phyloP scores from a whole-genome alignment of 2,888 invertebrate species.

The Tipula unca region DNA sequence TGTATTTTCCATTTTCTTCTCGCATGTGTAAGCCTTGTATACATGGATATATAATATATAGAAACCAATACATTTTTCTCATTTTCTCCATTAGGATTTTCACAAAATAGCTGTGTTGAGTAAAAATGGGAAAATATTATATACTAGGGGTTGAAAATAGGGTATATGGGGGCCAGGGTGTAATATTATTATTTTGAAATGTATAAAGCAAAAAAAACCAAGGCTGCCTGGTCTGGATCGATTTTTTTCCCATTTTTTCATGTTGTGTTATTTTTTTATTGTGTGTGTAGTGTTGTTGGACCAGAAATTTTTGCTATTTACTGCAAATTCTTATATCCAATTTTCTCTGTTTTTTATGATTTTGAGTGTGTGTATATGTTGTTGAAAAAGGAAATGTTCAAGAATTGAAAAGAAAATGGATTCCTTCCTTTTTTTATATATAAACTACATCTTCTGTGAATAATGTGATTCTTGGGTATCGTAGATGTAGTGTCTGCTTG shows the following conservation, averaged over 20 bases:
- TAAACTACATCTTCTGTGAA: background rate
- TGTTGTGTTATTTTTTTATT: background rate
- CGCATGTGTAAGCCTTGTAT: background rate
- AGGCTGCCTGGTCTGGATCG: conserved; percentile 2
- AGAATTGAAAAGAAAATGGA: background rate
- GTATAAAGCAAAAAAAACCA: background rate
- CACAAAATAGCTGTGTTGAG: background rate
- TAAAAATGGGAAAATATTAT: background rate
- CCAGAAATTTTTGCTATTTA: background rate
- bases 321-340: background rate
- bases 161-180: background rate
- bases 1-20: background rate
- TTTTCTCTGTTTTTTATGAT: background rate
- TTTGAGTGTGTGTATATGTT: background rate
- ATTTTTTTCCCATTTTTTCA: background rate
- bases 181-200: background rate
- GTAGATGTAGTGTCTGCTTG: background rate
- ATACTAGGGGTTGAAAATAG: background rate
- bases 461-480: background rate
- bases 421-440: background rate
- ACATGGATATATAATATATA: background rate
- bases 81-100: background rate
- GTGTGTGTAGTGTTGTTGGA: background rate
- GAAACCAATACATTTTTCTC: background rate
- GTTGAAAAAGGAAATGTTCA: background rate